Base-by-base conservation (phyloP, 2,888 invertebrate species). In the Halictus ligatus region DNA sequence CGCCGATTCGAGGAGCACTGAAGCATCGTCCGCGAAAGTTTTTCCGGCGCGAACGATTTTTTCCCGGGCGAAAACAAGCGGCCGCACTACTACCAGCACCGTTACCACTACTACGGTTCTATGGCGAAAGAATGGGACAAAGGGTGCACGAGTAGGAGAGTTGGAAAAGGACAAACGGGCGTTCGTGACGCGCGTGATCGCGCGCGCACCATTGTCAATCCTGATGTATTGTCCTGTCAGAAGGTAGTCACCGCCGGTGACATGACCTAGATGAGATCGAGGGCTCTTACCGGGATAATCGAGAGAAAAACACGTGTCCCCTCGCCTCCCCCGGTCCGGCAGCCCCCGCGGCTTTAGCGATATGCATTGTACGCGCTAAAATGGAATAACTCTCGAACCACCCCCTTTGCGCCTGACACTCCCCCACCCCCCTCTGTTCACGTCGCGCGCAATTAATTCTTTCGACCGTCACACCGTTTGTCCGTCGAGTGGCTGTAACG, bases 211-310 rank as follows among this genome's bases (percentile, higher is more conserved):
- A 91, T 91, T 92, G 91, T 91, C 91, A 86, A 88, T 92, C 85
- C 88, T 86, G 87, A 87, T 85, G 92, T 88, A 91, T 92, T 92
- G 90, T 92, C 82, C 91, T 90, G 89, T 90, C 89, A 85, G 86
- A 83, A 50, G 54, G 81, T 84, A 89, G 88, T 90, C 86, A 91
- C 86, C 91, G 85, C 64, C 78, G 83, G 75, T 91, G 92, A 92
- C 92, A 89, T 88, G 92, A 92, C 90, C 92, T 87, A 92, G 90
- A 92, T 92, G 90, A 85, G 83, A 87, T 91, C 85, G 90, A 90
- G 89, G 80, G 84, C 90, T 91, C 91, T 91, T 87, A 82, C 80
- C 80, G 58, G 80, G 80, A 88, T 85, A 91, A 89, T 89, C 83
- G 86, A 54, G 67, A 67, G 67, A 84, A 77, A 89, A 84, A 89